Evolutionary conservation across 2,888 invertebrate species (phyloP).

Genomic region (Heterodera filipjevi): DNA sequence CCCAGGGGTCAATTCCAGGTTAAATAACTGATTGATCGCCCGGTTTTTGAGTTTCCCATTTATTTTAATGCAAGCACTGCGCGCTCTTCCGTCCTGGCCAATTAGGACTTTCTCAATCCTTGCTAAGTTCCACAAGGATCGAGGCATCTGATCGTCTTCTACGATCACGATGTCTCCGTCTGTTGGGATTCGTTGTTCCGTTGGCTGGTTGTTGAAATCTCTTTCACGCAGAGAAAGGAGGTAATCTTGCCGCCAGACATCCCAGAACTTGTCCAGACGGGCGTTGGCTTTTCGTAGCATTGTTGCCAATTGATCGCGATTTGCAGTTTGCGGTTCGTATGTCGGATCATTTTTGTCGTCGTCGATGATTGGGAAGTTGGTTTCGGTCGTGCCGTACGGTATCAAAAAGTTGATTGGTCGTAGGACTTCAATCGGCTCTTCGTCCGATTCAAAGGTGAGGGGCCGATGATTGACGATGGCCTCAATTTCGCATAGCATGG

Average conservation of each 20-base stretch:
- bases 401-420: neutral
- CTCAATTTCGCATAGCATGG: neutral
- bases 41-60: neutral
- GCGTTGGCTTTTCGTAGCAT: neutral
- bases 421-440: neutral
- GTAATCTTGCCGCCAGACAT: neutral
- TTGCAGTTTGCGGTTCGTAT: neutral
- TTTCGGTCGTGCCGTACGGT: neutral
- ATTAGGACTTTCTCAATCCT: neutral
- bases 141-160: neutral
- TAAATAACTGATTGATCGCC: neutral
- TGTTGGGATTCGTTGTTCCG: neutral
- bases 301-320: neutral
- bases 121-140: no score
- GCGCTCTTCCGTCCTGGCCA: neutral
- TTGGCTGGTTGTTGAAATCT: neutral
- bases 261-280: constrained; percentile 13
- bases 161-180: neutral
- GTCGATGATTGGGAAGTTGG: neutral
- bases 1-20: neutral
- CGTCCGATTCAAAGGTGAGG: neutral
- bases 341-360: neutral
- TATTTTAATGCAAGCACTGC: neutral
- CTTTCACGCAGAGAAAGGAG: neutral
- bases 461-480: neutral